Conservation (phyloP, 2,888 invertebrate genomes). For the Gastracanthus pulcherrimus region DNA sequence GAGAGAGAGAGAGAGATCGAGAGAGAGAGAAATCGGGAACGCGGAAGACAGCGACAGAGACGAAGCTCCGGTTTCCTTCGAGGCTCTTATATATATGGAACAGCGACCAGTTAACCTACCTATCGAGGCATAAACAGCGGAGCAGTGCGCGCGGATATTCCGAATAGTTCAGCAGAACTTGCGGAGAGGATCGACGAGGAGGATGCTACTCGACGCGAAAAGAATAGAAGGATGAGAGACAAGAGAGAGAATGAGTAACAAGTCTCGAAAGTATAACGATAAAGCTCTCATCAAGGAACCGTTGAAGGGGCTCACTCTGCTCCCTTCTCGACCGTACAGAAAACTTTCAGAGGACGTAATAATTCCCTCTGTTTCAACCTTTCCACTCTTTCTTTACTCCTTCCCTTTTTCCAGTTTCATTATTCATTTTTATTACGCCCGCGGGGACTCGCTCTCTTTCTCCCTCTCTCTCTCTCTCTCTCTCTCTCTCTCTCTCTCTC, state of each 20-base stretch:
- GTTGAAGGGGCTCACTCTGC: conserved; percentile 25
- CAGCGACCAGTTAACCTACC: too few species aligned
- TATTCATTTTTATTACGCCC: conserved; percentile 49
- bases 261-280: conserved; percentile 53
- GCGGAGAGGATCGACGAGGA: not conserved
- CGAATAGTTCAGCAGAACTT: not conserved
- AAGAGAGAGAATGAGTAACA: not conserved
- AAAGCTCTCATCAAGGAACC: conserved; percentile 53
- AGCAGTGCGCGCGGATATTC: not conserved
- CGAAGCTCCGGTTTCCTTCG: not conserved
- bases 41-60: not conserved
- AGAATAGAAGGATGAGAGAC: conserved; percentile 13
- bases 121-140: not conserved
- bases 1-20: not conserved
- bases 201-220: conserved; percentile 12
- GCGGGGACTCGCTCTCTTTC: not conserved
- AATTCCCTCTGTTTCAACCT: conserved; percentile 42
- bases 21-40: not conserved
- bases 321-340: conserved; percentile 11
- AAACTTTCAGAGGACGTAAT: conserved; percentile 57
- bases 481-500: not conserved
- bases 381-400: not conserved
- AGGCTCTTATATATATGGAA: too few species aligned
- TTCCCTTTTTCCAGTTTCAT: conserved; percentile 38
- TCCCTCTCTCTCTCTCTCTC: not conserved